Evolutionary conservation across 1,140 invertebrate species (phyloP), one percentile per base, ranked within the genome.

Genomic region (Brachystomella parvula): DNA sequence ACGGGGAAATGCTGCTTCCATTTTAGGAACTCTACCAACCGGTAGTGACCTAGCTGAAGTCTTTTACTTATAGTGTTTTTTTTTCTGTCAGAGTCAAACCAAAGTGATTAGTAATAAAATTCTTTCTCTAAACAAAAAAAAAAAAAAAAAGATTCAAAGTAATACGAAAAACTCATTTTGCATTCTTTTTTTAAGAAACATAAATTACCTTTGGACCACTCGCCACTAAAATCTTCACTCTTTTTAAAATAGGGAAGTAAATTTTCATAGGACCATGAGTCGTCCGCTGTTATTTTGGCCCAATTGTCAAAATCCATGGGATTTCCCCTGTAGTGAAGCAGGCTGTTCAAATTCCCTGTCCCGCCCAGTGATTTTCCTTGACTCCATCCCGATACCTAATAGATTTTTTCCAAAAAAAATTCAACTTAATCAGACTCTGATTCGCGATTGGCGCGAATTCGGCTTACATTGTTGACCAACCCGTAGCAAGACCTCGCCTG

Each of bases 271-370:
- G 49, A 61, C 71, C 71, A 72, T 30, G 12, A 21, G 3, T 44
- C 9, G 56, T 72, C 71, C 1, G 47, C 64, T 9, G 64, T 66
- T 1, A 67, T 28, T 19, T 67, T 67, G 0, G 67, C 67, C 70
- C 70, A 71, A 30, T 66, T 57, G 49, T 71, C 65, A 65, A 63
- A 72, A 65, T 72, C 71, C 26, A 61, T 30, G 3, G 65, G 65
- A 66, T 60, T 49, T 1, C 71, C 71, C 47, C 71, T 28, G 1
- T 61, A 33, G 33, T 67, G 62, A 28, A 64, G 47, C 62, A 66
- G 47, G 28, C 29, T 66, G 61, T 67, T 56, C 2, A 66, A 15
- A 53, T 60, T 67, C 15, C 44, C 24, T 1, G 66, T 63, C 35
- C 70, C 70, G 31, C 70, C 70, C 12, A 71, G 47, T 1, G 44